Percentiles rank a stretch among this genome's conserved stretches.
These are phyloP conservation scores for Tringa solitaria DNA, from an alignment of 2,113 vertebrate genomes.

Conservation along the genomic window DNA sequence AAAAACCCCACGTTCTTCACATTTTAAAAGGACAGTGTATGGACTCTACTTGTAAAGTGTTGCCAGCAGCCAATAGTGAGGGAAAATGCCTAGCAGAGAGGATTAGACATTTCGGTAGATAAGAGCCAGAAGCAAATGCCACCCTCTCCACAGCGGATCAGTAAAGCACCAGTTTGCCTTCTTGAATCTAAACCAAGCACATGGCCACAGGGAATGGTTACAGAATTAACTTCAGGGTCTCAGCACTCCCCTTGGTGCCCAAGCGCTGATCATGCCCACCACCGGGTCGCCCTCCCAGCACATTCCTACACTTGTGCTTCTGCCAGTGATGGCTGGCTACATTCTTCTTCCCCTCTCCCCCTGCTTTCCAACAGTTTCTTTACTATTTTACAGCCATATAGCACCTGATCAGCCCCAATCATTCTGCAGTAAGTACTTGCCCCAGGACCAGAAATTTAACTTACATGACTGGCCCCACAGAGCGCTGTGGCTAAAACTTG, in stretches of 20 bases:
- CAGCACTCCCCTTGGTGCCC: neutral
- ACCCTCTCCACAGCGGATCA: neutral
- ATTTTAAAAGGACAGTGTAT: neutral
- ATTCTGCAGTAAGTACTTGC: neutral
- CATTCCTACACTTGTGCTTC: neutral
- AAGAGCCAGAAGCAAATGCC: neutral
- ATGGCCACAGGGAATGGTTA: accelerated
- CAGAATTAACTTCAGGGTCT: neutral
- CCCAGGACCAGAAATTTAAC: neutral
- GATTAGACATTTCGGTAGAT: neutral
- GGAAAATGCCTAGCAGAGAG: neutral
- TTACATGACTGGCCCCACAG: accelerated
- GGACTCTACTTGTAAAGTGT: neutral
- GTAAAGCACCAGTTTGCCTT: neutral
- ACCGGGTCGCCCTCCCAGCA: neutral
- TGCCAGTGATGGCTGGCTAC: neutral
- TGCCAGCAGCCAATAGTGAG: neutral
- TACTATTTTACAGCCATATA: neutral
- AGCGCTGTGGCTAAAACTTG: neutral
- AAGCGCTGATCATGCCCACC: neutral
- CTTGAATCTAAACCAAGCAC: neutral
- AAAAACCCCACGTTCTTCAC: accelerated
- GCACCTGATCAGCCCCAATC: neutral
- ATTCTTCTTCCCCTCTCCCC: neutral
- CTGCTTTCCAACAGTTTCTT: neutral